Base-by-base conservation (phyloP, 2,888 invertebrate genomes). In the Dromius quadrimaculatus region DNA sequence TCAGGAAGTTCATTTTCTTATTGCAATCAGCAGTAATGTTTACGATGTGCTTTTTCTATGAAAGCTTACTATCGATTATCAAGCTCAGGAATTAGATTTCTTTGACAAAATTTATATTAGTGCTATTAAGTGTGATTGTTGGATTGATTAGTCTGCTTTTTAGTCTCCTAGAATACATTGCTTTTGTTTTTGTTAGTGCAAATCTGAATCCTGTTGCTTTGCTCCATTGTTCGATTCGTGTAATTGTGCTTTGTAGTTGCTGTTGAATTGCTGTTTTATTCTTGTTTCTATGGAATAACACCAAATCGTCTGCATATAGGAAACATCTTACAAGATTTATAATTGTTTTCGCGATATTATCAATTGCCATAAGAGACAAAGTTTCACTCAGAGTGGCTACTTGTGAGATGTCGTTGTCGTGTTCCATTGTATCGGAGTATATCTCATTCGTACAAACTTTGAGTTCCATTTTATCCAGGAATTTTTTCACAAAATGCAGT, bases 261-360 rank as follows among this genome's bases (percentile, higher is more conserved):
- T 47, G 47, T 19, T 47, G 47, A 4, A 47, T 47, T 19, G 47
- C 5, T 47, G 2, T 2, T 3, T 5, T 22, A 23, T 47, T 47
- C 20, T 47, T 47, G 8, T 47, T 47, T 47, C n/a, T 47, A n/a
- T 47, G 20, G 47, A 19, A 47, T 47, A 47, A 19, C 17, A 47
- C 9, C 20, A 47, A n/a, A 19, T 47, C 47, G 23, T 47, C 47
- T 15, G 47, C 47, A 19, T 47, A 47, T n/a, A 47, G 11, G 3
- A 47, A 9, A 47, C 4, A 47, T 19, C 20, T 47, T 9, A 47
- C 47, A 19, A 20, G 47, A n/a, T 20, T 17, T 47, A 1, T 47
- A 19, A 47, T 47, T 6, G 11, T 47, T 47, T 47, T 2, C 20
- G 47, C 47, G 11, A 47, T 47, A 8, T 47, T 47, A 19, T 47